Percentiles rank a stretch among this genome's conserved stretches.
Conservation (phyloP, 2,888 invertebrate genomes). For the Nyleta sp. region DNA sequence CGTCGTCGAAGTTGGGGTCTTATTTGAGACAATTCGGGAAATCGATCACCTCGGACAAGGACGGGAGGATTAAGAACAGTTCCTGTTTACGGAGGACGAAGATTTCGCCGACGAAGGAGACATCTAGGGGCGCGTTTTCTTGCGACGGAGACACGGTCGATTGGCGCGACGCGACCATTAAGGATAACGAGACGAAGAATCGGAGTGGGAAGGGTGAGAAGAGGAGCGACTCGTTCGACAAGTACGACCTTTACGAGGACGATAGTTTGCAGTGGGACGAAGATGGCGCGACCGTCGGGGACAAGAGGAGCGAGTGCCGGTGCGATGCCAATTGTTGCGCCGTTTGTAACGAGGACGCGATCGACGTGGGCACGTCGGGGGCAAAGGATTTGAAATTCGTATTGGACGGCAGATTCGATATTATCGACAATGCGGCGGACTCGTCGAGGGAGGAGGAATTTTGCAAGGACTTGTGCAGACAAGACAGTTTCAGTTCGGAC, state of each 20-base stretch:
- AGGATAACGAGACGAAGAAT: conserved; percentile 8
- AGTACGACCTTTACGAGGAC: conserved; percentile 66
- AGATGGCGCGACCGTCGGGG: conserved; percentile 40
- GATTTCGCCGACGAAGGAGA: conserved; percentile 80
- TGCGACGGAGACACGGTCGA: conserved; percentile 54
- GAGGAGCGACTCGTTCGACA: conserved; percentile 67
- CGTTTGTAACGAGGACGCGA: conserved; percentile 33
- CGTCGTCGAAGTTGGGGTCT: conserved; percentile 72
- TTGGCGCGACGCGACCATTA: neutral
- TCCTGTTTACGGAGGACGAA: conserved; percentile 79
- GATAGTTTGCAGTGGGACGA: conserved; percentile 74
- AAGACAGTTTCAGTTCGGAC: conserved; percentile 79
- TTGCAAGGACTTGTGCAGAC: conserved; percentile 72
- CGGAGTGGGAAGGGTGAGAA: conserved; percentile 13
- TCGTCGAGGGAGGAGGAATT: conserved; percentile 60
- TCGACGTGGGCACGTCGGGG: conserved; percentile 22
- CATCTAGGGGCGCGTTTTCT: conserved; percentile 75
- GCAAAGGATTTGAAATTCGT: conserved; percentile 36
- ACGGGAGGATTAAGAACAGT: conserved; percentile 64
- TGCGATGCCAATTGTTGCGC: conserved; percentile 24
- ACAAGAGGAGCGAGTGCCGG: conserved; percentile 17
- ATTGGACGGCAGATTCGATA: conserved; percentile 63
- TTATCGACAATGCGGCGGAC: conserved; percentile 62
- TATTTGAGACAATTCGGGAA: conserved; percentile 78
- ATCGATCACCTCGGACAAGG: conserved; percentile 69